Conservation (phyloP, 2,888 invertebrate species). For the Cantharis lateralis region DNA sequence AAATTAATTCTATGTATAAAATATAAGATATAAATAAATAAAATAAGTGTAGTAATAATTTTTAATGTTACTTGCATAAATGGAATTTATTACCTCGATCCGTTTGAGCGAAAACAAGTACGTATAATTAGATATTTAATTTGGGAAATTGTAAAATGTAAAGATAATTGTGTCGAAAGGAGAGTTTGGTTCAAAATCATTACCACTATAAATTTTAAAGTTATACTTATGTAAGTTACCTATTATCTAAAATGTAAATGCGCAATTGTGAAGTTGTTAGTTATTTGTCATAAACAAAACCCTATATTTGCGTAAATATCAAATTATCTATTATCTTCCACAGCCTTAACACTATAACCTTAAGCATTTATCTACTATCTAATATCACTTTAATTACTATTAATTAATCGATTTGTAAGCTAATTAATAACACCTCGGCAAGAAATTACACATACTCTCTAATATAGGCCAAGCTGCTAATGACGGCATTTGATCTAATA, state of each 20-base stretch:
- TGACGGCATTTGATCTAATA: neutral
- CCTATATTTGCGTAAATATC: neutral
- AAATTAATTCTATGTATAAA: neutral
- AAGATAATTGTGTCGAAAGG: neutral
- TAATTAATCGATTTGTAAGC: conserved; percentile 3
- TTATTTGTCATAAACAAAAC: conserved; percentile 2
- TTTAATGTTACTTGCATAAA: neutral
- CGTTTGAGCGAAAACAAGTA: neutral
- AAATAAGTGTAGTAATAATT: neutral
- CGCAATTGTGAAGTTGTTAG: neutral
- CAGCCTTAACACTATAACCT: neutral
- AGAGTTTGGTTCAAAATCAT: neutral
- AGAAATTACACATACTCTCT: neutral
- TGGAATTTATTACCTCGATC: neutral
- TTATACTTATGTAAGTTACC: neutral
- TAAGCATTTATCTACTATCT: neutral
- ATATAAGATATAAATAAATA: neutral
- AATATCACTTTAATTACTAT: conserved; percentile 5
- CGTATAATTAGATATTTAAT: neutral
- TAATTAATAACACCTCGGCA: conserved; percentile 1
- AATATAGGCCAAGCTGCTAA: neutral
- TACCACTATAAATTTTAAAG: neutral
- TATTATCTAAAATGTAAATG: neutral
- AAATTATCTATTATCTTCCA: neutral
- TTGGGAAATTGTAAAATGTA: neutral